phyloP scores from a whole-genome alignment of 1,140 invertebrate genomes.

The Nephila pilipes region DNA sequence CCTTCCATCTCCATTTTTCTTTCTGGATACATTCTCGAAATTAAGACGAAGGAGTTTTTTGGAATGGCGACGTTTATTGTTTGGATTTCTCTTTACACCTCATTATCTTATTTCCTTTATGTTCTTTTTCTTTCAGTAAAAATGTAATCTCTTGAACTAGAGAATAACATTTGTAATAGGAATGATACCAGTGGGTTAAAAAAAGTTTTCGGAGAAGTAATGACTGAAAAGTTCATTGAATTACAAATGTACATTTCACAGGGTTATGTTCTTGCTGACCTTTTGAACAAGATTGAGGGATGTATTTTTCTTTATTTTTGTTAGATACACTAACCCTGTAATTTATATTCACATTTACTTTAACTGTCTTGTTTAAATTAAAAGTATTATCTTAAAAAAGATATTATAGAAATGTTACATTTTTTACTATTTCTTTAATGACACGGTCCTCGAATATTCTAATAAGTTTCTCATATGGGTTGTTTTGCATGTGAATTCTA shows the following conservation, averaged over 20 bases:
- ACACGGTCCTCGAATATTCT: too few species aligned
- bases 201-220: not conserved
- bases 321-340: too few species aligned
- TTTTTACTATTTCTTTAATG: too few species aligned
- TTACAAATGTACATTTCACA: not conserved
- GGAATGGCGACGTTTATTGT: slow-evolving; percentile 7
- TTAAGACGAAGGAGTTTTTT: slow-evolving; percentile 6
- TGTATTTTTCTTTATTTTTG: too few species aligned
- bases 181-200: not conserved
- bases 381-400: too few species aligned
- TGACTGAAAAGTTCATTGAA: not conserved
- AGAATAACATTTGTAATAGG: not conserved
- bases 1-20: not conserved
- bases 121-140: not conserved
- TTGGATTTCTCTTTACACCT: not conserved
- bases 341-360: too few species aligned
- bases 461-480: too few species aligned
- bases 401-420: too few species aligned
- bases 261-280: not conserved
- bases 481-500: too few species aligned
- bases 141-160: not conserved
- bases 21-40: not conserved
- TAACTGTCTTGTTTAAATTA: too few species aligned
- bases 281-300: not conserved
- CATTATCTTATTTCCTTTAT: not conserved